Percentiles rank a stretch among this genome's conserved stretches.
phyloP scores from a whole-genome alignment of 2,888 invertebrate species.

The Fragum sueziense region DNA sequence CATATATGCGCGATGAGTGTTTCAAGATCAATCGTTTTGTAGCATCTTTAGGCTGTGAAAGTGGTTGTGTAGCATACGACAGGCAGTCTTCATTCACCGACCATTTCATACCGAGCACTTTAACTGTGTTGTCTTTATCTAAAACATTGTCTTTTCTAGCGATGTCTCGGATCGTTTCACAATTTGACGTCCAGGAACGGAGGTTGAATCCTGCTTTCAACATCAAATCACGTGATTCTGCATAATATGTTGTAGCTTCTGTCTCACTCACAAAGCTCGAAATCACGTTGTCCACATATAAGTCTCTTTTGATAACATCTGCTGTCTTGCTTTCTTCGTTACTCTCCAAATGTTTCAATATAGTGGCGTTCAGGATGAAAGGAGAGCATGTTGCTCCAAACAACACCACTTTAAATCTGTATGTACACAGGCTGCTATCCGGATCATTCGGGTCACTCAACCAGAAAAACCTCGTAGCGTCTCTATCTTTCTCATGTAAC shows the following conservation, averaged over 20 bases:
- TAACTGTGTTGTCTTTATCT: neutral
- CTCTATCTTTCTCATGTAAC: slow-evolving; percentile 28
- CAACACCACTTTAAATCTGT: slow-evolving; percentile 31
- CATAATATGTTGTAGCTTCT: slow-evolving; percentile 15
- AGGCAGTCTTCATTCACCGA: slow-evolving; percentile 5
- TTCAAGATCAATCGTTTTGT: slow-evolving; percentile 32
- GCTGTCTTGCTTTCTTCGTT: slow-evolving; percentile 3
- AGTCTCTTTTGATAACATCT: neutral
- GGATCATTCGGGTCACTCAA: slow-evolving; percentile 27
- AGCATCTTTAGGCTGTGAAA: neutral
- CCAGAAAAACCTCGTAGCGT: slow-evolving; percentile 48
- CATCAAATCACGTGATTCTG: slow-evolving; percentile 24
- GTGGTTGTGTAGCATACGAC: slow-evolving; percentile 2
- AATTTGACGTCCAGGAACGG: slow-evolving; percentile 40
- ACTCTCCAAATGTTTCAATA: slow-evolving; percentile 37
- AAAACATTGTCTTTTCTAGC: neutral
- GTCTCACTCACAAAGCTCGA: slow-evolving; percentile 29
- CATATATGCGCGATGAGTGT: slow-evolving; percentile 34
- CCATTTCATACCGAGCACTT: slow-evolving; percentile 23
- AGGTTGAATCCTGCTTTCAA: slow-evolving; percentile 33
- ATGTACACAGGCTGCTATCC: slow-evolving; percentile 26
- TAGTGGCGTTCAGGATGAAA: slow-evolving; percentile 45
- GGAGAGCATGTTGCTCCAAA: slow-evolving; percentile 44
- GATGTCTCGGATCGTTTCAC: neutral
- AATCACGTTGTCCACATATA: slow-evolving; percentile 54